Conservation (phyloP, 2,888 invertebrate genomes). For the Chalcosyrphus nemorum region DNA sequence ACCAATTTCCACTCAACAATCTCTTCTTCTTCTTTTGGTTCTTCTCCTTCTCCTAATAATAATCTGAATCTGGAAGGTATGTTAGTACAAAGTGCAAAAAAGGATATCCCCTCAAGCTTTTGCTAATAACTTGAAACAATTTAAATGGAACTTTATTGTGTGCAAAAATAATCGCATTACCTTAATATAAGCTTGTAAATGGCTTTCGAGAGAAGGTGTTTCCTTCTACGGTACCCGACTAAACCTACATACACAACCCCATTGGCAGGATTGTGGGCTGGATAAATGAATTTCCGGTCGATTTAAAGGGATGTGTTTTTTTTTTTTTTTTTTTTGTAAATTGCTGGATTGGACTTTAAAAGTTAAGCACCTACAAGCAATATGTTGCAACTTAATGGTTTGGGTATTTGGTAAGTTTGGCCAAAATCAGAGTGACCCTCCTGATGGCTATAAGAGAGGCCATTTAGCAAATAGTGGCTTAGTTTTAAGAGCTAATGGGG, state of each 20-base stretch:
- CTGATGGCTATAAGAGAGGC: background rate
- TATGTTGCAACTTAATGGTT: constrained; percentile 31
- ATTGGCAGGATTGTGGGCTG: background rate
- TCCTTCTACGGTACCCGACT: background rate
- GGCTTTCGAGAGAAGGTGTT: constrained; percentile 21
- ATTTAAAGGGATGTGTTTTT: constrained; percentile 26
- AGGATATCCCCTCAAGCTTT: constrained; percentile 49
- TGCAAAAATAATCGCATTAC: constrained; percentile 68
- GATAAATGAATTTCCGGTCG: constrained; percentile 45
- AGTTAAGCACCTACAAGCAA: constrained; percentile 22
- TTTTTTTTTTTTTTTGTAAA: background rate
- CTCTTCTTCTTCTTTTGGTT: constrained; percentile 23
- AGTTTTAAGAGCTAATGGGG: background rate
- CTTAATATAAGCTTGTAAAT: constrained; percentile 50
- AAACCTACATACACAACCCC: background rate
- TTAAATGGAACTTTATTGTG: constrained; percentile 67
- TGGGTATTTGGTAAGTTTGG: background rate
- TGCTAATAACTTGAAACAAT: constrained; percentile 67
- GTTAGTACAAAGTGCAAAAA: constrained; percentile 14
- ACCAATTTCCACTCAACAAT: constrained; percentile 42
- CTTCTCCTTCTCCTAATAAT: background rate
- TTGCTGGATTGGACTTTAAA: constrained; percentile 11
- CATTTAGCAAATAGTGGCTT: constrained; percentile 7
- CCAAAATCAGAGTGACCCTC: background rate
- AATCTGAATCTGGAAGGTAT: background rate